Conservation (phyloP, 2,888 invertebrate genomes). For the Dioctria linearis region DNA sequence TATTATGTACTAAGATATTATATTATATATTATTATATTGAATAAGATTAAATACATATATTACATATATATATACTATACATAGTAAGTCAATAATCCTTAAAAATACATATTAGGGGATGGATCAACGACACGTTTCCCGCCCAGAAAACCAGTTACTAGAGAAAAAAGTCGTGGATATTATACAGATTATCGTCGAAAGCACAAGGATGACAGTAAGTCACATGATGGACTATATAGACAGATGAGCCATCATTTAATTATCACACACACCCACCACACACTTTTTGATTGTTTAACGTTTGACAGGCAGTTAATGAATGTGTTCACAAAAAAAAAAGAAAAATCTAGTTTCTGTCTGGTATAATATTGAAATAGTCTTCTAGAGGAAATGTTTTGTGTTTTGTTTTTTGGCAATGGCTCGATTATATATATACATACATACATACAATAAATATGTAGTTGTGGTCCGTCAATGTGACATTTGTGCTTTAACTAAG, state of each 20-base stretch:
- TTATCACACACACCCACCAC: neutral
- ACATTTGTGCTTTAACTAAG: slow-evolving; percentile 39
- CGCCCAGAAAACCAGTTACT: slow-evolving; percentile 62
- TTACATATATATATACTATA: neutral
- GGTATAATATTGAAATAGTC: slow-evolving; percentile 36
- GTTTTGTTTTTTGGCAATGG: slow-evolving; percentile 53
- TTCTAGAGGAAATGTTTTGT: slow-evolving; percentile 43
- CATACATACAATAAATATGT: neutral
- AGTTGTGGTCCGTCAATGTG: slow-evolving; percentile 51
- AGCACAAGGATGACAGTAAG: slow-evolving; percentile 79
- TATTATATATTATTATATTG: too few relatives aligned
- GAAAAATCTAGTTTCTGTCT: slow-evolving; percentile 22
- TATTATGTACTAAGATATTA: neutral
- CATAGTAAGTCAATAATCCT: slow-evolving; percentile 4
- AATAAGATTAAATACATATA: too few relatives aligned
- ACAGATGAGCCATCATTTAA: slow-evolving; percentile 43
- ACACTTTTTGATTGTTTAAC: slow-evolving; percentile 48
- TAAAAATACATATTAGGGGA: slow-evolving; percentile 19
- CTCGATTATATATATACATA: slow-evolving; percentile 31
- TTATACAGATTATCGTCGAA: slow-evolving; percentile 74
- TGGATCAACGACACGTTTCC: slow-evolving; percentile 65
- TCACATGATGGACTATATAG: slow-evolving; percentile 62
- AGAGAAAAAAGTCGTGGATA: slow-evolving; percentile 68
- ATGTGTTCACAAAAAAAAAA: slow-evolving; percentile 37
- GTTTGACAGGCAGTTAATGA: slow-evolving; percentile 44